Evolutionary conservation across 1,140 invertebrate genomes (phyloP), one percentile per base, ranked within the genome.

Genomic region (Halesus radiatus): DNA sequence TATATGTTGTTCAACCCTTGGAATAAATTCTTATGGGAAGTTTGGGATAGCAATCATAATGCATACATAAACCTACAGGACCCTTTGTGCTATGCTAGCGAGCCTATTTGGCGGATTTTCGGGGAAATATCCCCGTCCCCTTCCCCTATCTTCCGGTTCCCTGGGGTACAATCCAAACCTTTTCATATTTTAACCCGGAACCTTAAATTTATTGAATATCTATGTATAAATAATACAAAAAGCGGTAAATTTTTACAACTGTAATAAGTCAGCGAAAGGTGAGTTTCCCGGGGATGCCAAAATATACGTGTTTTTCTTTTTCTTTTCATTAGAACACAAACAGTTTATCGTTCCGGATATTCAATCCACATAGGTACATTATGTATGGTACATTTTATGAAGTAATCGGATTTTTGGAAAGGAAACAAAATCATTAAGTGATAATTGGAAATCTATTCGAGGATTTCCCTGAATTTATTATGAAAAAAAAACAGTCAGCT

Each of bases 181-280:
- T 72, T 72, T 72, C 68, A 72, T 72, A 72, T 72, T 54, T 72
- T 72, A 72, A 72, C 68, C 68, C 68, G 5, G 45, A 72, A 20
- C 22, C 68, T 72, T 20, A 52, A 72, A 72, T 72, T 72, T 72
- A 72, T 72, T 72, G 68, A 72, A 72, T 54, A 72, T 72, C 68
- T 72, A 52, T 72, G 68, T 72, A 72, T 72, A 72, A 72, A 72
- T 72, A 72, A 72, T 72, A 72, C 50, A 53, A 72, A 72, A 52
- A 10, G 62, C 15, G 68, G 68, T 72, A 72, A 50, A 72, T 72
- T 72, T 72, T 72, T 72, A 72, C 68, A 53, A 72, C 45, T 52
- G 18, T 26, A 26, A 52, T 72, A 72, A 53, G 52, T 72, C 68
- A 18, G 50, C 68, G 3, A 37, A 60, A 45, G 37, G 37, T 45